phyloP scores from a whole-genome alignment of 1,140 invertebrate species.

The Pantala flavescens region DNA sequence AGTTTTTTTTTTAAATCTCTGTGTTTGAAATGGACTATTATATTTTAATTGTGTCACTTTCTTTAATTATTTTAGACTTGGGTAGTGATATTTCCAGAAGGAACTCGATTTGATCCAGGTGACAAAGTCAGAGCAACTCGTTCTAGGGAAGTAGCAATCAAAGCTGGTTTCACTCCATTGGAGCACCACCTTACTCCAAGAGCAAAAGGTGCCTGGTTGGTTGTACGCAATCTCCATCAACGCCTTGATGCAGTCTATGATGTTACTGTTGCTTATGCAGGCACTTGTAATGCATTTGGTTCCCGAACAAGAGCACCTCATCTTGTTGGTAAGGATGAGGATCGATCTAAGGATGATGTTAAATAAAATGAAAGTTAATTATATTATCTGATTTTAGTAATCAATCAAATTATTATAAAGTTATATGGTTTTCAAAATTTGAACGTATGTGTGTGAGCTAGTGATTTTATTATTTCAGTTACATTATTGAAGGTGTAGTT shows the following conservation, averaged over 20 bases:
- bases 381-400: too few relatives aligned
- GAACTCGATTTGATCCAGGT: slow-evolving; percentile 40
- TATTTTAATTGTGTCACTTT: neutral
- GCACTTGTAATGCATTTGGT: neutral
- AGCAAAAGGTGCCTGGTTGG: slow-evolving; percentile 35
- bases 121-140: slow-evolving; percentile 32
- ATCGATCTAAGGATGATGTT: too few relatives aligned
- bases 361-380: too few relatives aligned
- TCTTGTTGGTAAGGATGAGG: neutral
- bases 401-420: too few relatives aligned
- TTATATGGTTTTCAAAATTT: too few relatives aligned
- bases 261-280: slow-evolving; percentile 38
- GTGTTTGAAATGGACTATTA: neutral
- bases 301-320: neutral
- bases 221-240: slow-evolving; percentile 32
- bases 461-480: too few relatives aligned
- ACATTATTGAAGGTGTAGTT: too few relatives aligned
- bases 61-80: slow-evolving; percentile 34
- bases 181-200: slow-evolving; percentile 39
- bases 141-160: slow-evolving; percentile 34
- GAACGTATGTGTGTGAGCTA: too few relatives aligned
- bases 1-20: neutral
- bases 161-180: slow-evolving; percentile 33
- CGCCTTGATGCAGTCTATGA: slow-evolving; percentile 41
- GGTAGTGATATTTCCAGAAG: slow-evolving; percentile 48